Evolutionary conservation across 2,888 invertebrate species (phyloP).

Genomic region (Adelphocoris suturalis): DNA sequence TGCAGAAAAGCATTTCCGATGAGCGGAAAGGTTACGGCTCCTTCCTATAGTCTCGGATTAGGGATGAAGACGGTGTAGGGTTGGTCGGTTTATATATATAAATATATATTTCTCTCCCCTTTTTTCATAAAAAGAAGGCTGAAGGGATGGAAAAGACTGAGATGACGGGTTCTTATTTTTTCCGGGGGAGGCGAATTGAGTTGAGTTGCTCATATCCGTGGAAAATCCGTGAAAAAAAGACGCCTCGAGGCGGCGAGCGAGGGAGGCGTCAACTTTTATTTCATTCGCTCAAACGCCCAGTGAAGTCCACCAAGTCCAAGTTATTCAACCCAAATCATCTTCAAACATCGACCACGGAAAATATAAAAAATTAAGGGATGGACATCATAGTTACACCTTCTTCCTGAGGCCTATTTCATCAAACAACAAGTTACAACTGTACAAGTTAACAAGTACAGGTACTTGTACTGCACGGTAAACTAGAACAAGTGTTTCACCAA

Average conservation of each 20-base stretch:
- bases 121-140: not conserved
- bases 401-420: too few species aligned
- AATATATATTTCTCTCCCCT: not conserved
- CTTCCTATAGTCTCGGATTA: not conserved
- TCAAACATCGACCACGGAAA: too few species aligned
- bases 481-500: too few species aligned
- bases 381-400: too few species aligned
- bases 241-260: not conserved
- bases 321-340: too few species aligned
- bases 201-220: not conserved
- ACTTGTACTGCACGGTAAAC: too few species aligned
- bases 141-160: not conserved
- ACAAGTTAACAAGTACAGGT: too few species aligned
- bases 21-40: slow-evolving; percentile 17
- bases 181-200: not conserved
- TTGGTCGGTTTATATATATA: not conserved
- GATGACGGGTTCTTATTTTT: not conserved
- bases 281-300: too few species aligned
- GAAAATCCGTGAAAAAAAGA: not conserved
- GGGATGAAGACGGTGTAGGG: not conserved
- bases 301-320: too few species aligned
- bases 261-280: too few species aligned
- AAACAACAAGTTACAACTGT: too few species aligned
- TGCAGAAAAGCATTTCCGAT: slow-evolving; percentile 11
- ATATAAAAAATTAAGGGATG: too few species aligned